phyloP scores from a whole-genome alignment of 2,113 vertebrate genomes.

The Sardina pilchardus region DNA sequence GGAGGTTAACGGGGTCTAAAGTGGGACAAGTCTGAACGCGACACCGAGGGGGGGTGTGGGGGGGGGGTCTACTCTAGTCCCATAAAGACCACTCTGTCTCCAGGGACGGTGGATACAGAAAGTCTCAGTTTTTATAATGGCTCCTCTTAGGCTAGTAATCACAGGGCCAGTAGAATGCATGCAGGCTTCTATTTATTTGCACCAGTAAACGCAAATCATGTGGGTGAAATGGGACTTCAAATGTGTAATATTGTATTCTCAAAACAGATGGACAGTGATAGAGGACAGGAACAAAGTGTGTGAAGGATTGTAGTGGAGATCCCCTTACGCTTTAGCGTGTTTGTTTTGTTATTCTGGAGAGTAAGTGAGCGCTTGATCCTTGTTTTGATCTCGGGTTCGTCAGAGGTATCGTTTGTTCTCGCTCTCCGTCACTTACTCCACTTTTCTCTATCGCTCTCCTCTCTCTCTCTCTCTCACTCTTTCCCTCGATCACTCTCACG shows the following conservation, averaged over 20 bases:
- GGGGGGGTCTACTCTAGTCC: too few species aligned
- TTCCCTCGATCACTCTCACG: constrained; percentile 55
- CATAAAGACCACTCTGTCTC: neutral
- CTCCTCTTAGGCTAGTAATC: neutral
- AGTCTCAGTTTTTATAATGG: neutral
- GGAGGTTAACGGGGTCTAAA: neutral
- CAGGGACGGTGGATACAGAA: neutral
- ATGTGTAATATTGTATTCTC: neutral
- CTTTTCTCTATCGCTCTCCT: neutral
- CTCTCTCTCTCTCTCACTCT: neutral
- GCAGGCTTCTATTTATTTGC: neutral
- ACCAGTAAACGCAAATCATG: neutral
- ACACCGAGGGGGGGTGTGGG: constrained; percentile 26
- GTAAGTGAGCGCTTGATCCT: neutral
- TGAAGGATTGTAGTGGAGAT: neutral
- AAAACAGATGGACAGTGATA: neutral
- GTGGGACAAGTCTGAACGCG: constrained; percentile 29
- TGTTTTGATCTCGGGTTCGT: constrained; percentile 6
- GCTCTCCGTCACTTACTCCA: neutral
- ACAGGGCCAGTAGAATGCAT: neutral
- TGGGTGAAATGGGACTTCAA: constrained; percentile 24
- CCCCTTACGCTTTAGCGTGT: neutral
- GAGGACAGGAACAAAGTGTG: neutral
- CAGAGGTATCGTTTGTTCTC: constrained; percentile 13
- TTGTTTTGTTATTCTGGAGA: neutral